These are phyloP conservation scores for Dicyrtoma fusca DNA, from an alignment of 2,888 invertebrate species.

Conservation along the genomic window DNA sequence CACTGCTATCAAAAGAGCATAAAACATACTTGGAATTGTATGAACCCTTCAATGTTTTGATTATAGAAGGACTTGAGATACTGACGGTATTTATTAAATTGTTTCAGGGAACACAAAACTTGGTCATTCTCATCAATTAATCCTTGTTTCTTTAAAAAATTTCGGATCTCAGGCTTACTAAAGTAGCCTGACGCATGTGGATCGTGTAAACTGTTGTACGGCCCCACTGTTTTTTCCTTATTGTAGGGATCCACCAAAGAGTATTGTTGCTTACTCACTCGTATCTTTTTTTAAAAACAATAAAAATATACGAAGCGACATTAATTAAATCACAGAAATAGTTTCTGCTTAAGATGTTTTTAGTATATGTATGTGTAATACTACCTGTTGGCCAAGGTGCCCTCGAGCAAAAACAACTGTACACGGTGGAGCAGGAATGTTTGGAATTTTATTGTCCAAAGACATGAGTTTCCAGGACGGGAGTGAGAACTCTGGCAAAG, in stretches of 20 bases:
- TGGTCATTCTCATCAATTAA: slow-evolving; percentile 43
- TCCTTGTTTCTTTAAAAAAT: slow-evolving; percentile 40
- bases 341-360: background rate
- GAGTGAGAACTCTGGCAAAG: slow-evolving; percentile 64
- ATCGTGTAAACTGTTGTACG: slow-evolving; percentile 48
- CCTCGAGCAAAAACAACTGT: slow-evolving; percentile 64
- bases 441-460: slow-evolving; percentile 64
- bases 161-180: slow-evolving; percentile 32
- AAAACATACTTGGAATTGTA: slow-evolving; percentile 30
- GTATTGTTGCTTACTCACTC: slow-evolving; percentile 21
- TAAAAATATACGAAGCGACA: background rate
- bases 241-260: slow-evolving; percentile 35
- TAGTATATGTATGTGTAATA: background rate
- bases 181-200: slow-evolving; percentile 39
- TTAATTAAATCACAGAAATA: background rate
- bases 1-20: background rate
- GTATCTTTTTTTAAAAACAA: background rate
- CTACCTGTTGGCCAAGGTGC: slow-evolving; percentile 61
- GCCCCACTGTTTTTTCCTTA: slow-evolving; percentile 35
- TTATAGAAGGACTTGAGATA: slow-evolving; percentile 42
- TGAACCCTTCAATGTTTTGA: slow-evolving; percentile 34
- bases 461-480: slow-evolving; percentile 65
- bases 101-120: slow-evolving; percentile 43
- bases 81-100: slow-evolving; percentile 47
- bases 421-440: slow-evolving; percentile 64